Evolutionary conservation across 2,888 invertebrate species (phyloP).

Genomic region (Aphidoletes aphidimyza): DNA sequence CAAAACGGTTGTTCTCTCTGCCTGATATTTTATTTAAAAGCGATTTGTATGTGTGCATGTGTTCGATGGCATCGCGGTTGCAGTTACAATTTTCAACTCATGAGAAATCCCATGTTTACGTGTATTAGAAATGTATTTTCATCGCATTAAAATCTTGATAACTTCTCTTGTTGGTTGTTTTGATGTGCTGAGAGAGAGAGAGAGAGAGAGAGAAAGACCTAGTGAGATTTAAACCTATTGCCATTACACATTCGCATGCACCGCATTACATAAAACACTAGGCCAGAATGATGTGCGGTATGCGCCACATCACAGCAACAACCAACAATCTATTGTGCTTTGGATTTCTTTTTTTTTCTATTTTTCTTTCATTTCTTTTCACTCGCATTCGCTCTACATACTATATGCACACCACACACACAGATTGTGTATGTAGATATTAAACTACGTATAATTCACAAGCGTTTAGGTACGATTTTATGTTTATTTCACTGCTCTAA

Average conservation of each 20-base stretch:
- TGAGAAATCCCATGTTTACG: slow-evolving; percentile 21
- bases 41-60: too few species aligned
- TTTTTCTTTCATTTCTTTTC: too few species aligned
- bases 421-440: neutral
- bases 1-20: slow-evolving; percentile 16
- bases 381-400: too few species aligned
- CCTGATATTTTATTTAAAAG: neutral
- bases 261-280: neutral
- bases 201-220: too few species aligned
- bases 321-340: neutral
- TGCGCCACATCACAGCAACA: neutral
- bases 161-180: neutral
- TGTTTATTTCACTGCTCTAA: neutral
- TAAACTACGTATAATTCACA: neutral
- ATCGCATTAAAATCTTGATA: slow-evolving; percentile 51
- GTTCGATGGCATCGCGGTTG: neutral
- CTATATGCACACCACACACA: neutral
- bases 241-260: slow-evolving; percentile 9
- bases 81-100: slow-evolving; percentile 5
- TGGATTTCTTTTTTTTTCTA: too few species aligned
- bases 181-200: neutral
- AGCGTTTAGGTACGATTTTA: neutral
- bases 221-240: neutral
- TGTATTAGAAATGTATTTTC: slow-evolving; percentile 16
- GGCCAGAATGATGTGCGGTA: neutral